Conservation (phyloP, 37 sponge, comb jelly and placozoan species). For the Oopsacas minuta region DNA sequence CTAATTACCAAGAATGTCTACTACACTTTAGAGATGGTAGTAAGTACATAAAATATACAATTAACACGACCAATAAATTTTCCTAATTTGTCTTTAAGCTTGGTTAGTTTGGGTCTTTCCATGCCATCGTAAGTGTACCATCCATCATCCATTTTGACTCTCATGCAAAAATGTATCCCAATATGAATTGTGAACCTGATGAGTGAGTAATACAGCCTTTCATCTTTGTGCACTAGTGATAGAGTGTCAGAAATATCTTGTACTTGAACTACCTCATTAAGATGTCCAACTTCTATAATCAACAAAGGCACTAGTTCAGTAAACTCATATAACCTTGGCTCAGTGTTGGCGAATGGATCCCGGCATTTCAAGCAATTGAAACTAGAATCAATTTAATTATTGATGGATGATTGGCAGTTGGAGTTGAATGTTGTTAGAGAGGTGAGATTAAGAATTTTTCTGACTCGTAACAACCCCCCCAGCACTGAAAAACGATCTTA, state of each 20-base stretch:
- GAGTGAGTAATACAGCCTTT: neutral
- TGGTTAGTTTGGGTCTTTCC: neutral
- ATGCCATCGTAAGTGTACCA: slow-evolving; percentile 10
- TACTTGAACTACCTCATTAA: neutral
- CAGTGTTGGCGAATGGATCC: neutral
- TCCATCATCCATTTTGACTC: neutral
- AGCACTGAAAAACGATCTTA: neutral
- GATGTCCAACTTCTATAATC: neutral
- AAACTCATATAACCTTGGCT: neutral
- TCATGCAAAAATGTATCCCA: neutral
- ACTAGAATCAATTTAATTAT: neutral
- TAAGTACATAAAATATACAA: too few species aligned
- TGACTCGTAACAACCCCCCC: neutral
- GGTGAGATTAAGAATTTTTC: too few species aligned
- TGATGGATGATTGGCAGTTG: neutral
- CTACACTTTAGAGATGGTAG: too few species aligned
- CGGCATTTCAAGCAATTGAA: neutral
- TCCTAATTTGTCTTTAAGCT: too few species aligned
- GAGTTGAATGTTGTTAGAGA: neutral
- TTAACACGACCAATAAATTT: too few species aligned
- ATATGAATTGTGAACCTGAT: neutral
- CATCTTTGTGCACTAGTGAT: too few species aligned
- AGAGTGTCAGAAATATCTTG: too few species aligned
- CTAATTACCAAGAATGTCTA: too few species aligned
- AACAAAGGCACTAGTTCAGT: neutral